Base-by-base conservation (phyloP, 2,888 invertebrate species). In the Gari tellinella region DNA sequence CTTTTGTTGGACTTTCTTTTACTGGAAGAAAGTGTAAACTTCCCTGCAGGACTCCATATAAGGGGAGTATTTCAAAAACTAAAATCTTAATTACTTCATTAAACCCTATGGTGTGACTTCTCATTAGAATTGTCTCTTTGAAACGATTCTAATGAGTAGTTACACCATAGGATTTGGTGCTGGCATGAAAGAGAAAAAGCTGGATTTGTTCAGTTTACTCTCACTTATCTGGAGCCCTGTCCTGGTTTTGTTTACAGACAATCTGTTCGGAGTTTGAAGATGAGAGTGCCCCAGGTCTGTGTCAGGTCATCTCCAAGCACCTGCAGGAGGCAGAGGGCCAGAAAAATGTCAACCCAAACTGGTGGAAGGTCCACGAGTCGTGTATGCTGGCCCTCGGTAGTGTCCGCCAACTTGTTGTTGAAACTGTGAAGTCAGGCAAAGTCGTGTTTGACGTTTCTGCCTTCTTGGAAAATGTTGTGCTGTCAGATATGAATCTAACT, bases 321-420 rank as follows among this genome's bases (percentile, higher is more conserved):
- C 92, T 95, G 60, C 94, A 93, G 82, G 94, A 94, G 45, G 93
- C 94, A 1, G 93, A 94, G 82, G 89, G 92, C 40, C 93, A 92
- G 83, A 92, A 93, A 88, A 85, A 60, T 38, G 46, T 48, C n/a
- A 49, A 48, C 17, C 89, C 88, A 80, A 84, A 81, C 26, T 80
- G 94, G 94, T 95, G 95, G 95, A 95, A 95, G 91, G 92, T 95
- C 12, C 92, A 93, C 74, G 95, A 95, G 89, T 93, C 95, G 0
- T 94, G 94, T 61, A 94, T 95, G 93, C 91, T 94, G 37, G 94
- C 95, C 2, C 91, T 95, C 7, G 94, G 94, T 51, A 91, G 93
- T 25, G 93, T 93, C 17, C 93, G 93, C 41, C 93, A 92, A 56
- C 74, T 92, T 17, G 87, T 94, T 2, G 85, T 93, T n/a, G 92